Evolutionary conservation across 2,113 vertebrate species (phyloP).

Genomic region (Corythornis madagascariensis): DNA sequence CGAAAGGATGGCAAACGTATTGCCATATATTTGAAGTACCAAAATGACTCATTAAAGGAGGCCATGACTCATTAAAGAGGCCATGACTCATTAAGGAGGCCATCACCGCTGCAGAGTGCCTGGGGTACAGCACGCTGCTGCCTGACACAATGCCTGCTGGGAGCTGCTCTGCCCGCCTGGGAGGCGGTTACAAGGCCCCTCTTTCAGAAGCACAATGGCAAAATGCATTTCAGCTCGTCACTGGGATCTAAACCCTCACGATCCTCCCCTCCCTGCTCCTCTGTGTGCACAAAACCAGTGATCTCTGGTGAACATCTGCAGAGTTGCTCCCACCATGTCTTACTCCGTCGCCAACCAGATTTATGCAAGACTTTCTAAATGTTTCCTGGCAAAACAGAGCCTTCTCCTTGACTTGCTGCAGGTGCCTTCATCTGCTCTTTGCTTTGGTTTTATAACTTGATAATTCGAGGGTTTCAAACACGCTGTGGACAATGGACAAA

Average conservation of each 20-base stretch:
- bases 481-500: background rate
- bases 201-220: conserved; percentile 37
- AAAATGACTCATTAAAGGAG: conserved; percentile 4
- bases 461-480: background rate
- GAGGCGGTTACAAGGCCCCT: conserved; percentile 9
- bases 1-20: background rate
- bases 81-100: conserved; percentile 11
- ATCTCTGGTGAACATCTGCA: background rate
- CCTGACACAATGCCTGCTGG: conserved; percentile 12
- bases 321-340: background rate
- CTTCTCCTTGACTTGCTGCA: background rate
- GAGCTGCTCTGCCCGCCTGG: background rate
- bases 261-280: background rate
- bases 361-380: background rate
- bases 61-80: background rate
- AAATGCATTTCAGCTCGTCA: conserved; percentile 18
- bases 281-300: background rate
- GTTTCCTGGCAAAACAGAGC: background rate
- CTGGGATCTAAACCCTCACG: background rate
- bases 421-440: background rate
- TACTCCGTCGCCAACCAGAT: background rate
- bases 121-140: background rate
- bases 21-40: conserved; percentile 22
- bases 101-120: background rate
- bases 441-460: background rate